A percentile compares a stretch with the other conserved stretches of the same genome.
These are phyloP conservation scores for Ashinkailepas kermadecensis DNA, from an alignment of 2,888 invertebrate species.

Conservation along the genomic window DNA sequence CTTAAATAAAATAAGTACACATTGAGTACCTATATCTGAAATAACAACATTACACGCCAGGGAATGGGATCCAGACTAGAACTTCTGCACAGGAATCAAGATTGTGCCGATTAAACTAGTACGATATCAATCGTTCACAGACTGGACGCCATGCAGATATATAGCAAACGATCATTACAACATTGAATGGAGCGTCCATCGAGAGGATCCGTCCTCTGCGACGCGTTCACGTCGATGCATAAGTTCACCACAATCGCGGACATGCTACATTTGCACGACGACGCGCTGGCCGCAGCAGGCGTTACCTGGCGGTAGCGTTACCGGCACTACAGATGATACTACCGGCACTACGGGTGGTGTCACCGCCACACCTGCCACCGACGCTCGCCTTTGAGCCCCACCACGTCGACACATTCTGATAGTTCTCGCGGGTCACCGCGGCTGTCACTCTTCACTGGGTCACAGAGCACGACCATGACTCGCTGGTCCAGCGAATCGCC, in stretches of 20 bases:
- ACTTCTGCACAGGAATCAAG: not conserved
- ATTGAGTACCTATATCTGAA: not conserved
- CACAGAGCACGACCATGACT: too few species aligned
- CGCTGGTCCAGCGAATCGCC: too few species aligned
- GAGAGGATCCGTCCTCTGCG: too few species aligned
- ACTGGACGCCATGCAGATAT: not conserved
- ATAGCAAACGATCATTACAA: not conserved
- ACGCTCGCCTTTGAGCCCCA: too few species aligned
- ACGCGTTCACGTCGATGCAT: too few species aligned
- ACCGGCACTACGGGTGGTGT: not conserved
- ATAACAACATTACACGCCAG: not conserved
- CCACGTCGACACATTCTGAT: too few species aligned
- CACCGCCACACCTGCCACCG: too few species aligned
- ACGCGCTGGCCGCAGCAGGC: not conserved
- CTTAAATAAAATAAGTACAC: slow-evolving; percentile 7
- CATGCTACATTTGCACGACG: too few species aligned
- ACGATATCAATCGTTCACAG: not conserved
- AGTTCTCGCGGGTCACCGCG: not conserved
- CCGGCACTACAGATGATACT: not conserved
- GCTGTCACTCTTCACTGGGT: not conserved
- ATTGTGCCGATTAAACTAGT: not conserved
- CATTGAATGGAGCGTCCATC: too few species aligned
- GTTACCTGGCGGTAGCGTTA: not conserved
- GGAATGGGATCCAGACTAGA: slow-evolving; percentile 2
- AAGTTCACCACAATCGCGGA: too few species aligned